These are phyloP conservation scores for Antidorcas marsupialis DNA, from an alignment of 2,113 vertebrate genomes.

Conservation along the genomic window DNA sequence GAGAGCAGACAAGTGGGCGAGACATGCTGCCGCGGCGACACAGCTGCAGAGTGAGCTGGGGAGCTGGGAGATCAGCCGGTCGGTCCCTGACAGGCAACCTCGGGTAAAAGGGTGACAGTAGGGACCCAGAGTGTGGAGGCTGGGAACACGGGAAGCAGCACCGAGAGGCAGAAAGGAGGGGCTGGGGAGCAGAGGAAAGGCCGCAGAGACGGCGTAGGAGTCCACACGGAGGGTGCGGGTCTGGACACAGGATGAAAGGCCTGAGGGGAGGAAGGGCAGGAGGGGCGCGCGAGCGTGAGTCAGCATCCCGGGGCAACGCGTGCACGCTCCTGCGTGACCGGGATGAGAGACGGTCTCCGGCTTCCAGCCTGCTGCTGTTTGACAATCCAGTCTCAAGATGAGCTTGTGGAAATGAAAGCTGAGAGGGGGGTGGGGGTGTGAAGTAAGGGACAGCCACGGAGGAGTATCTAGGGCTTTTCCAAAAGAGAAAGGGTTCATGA, in stretches of 20 bases:
- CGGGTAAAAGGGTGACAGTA: accelerated
- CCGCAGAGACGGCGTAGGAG: accelerated
- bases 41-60: accelerated
- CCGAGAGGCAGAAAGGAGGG: background rate
- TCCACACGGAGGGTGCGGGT: background rate
- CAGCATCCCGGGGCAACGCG: accelerated
- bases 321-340: accelerated
- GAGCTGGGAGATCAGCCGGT: background rate
- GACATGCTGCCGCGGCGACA: accelerated
- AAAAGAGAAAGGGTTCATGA: background rate
- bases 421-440: accelerated
- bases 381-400: background rate
- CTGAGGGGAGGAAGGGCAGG: background rate
- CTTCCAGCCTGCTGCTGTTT: background rate
- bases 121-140: background rate
- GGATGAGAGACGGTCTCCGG: accelerated
- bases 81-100: background rate
- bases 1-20: accelerated
- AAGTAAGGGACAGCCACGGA: background rate
- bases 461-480: background rate
- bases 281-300: accelerated
- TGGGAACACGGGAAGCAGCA: accelerated
- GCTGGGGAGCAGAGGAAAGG: background rate
- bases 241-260: background rate
- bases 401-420: background rate